A percentile compares a stretch with the other conserved stretches of the same genome.
These are phyloP conservation scores for Phragmatobia fuliginosa DNA, from an alignment of 2,888 invertebrate genomes.

Conservation along the genomic window DNA sequence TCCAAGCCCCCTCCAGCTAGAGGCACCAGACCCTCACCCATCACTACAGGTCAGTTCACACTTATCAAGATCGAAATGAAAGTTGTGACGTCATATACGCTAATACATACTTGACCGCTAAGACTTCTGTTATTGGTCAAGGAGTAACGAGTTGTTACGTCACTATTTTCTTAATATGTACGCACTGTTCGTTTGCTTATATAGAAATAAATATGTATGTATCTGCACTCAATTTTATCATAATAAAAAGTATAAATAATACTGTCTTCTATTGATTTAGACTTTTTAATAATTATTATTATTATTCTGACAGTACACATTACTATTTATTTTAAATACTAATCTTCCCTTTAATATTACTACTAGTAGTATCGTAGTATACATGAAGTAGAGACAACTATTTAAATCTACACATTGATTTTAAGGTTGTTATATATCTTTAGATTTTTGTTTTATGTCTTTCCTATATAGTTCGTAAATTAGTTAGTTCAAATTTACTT, in stretches of 20 bases:
- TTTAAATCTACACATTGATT: neutral
- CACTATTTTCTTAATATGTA: neutral
- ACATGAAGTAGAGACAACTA: neutral
- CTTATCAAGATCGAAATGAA: neutral
- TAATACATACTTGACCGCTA: neutral
- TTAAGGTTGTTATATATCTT: neutral
- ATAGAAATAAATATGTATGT: neutral
- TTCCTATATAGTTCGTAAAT: neutral
- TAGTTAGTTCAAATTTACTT: neutral
- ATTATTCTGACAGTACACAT: neutral
- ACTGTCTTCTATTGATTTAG: neutral
- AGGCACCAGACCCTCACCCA: conserved; percentile 63
- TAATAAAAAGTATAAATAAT: neutral
- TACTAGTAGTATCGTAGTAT: neutral
- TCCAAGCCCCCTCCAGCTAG: conserved; percentile 73
- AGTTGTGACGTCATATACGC: neutral
- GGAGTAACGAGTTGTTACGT: neutral
- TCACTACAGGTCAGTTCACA: conserved; percentile 66
- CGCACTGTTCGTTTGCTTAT: neutral
- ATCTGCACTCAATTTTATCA: neutral
- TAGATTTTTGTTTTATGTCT: too few relatives aligned
- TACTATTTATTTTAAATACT: neutral
- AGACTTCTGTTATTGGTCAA: neutral
- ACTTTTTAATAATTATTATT: neutral
- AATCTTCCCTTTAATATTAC: neutral